These are phyloP conservation scores for Etheostoma nigrum DNA, from an alignment of 2,797 vertebrate genomes.

Conservation along the genomic window DNA sequence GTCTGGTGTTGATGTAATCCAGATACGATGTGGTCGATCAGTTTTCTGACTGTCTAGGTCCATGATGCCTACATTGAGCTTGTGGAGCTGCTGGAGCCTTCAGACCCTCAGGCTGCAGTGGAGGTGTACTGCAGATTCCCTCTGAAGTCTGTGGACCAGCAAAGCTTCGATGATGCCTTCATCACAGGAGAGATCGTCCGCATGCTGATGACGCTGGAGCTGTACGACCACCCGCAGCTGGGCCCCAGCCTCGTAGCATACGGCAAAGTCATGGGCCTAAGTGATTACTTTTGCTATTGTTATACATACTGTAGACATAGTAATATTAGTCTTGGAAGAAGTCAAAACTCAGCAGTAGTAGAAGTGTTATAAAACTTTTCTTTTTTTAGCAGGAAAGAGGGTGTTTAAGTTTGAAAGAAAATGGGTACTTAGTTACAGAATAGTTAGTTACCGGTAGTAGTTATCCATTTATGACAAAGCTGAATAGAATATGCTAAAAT, in stretches of 20 bases:
- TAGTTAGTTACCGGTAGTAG: neutral
- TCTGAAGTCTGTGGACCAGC: slow-evolving; percentile 71
- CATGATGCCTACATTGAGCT: slow-evolving; percentile 81
- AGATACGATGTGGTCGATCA: slow-evolving; percentile 6
- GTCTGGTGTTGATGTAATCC: slow-evolving; percentile 1
- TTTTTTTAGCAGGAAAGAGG: no score
- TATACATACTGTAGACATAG: neutral
- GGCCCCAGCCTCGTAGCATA: slow-evolving; percentile 71
- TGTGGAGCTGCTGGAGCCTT: slow-evolving; percentile 73
- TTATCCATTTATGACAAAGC: neutral
- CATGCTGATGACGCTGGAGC: slow-evolving; percentile 78
- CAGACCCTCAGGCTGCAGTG: slow-evolving; percentile 76
- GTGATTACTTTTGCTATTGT: slow-evolving; percentile 53
- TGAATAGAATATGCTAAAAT: neutral
- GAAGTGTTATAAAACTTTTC: neutral
- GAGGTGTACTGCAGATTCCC: slow-evolving; percentile 81
- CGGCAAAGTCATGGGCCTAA: slow-evolving; percentile 82
- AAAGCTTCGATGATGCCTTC: slow-evolving; percentile 82
- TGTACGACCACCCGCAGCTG: slow-evolving; percentile 78
- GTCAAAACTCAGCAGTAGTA: neutral
- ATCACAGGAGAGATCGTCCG: slow-evolving; percentile 81
- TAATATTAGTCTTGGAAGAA: neutral
- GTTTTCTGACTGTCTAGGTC: slow-evolving; percentile 58
- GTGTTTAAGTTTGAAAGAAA: neutral
- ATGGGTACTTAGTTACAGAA: neutral